A percentile compares a stretch with the other conserved stretches of the same genome.
phyloP scores from a whole-genome alignment of 1,140 invertebrate genomes.

The Delia radicum region DNA sequence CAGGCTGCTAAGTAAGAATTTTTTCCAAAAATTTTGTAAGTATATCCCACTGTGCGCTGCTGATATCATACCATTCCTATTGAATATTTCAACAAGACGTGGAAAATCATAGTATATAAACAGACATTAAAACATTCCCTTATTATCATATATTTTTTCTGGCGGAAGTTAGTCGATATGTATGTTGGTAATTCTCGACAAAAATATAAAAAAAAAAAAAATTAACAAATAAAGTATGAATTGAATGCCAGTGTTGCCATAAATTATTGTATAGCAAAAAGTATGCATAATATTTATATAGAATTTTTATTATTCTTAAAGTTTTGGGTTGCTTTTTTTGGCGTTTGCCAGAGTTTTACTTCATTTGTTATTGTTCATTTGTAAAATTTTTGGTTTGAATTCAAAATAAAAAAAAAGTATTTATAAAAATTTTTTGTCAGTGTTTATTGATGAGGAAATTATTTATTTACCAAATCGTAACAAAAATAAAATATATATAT shows the following conservation, averaged over 20 bases:
- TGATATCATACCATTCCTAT: too few species aligned
- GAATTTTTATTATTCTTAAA: not conserved
- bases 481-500: not conserved
- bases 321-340: not conserved
- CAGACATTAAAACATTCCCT: not conserved
- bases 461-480: conserved; percentile 27
- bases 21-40: too few species aligned
- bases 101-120: not conserved
- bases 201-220: not conserved
- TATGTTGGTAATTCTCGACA: too few species aligned
- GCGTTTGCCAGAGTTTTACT: not conserved
- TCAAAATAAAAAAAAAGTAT: conserved; percentile 10
- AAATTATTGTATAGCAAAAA: conserved; percentile 39
- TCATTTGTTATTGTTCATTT: conserved; percentile 2
- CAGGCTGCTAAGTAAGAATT: too few species aligned
- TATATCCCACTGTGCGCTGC: too few species aligned
- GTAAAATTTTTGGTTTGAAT: not conserved
- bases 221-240: conserved; percentile 3
- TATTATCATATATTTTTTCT: too few species aligned
- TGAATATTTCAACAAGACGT: not conserved
- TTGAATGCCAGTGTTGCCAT: conserved; percentile 53
- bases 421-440: not conserved
- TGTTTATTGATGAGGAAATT: conserved; percentile 33
- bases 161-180: conserved; percentile 11
- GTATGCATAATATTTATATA: not conserved